Evolutionary conservation across 2,797 vertebrate genomes (phyloP).

Genomic region (Sardinella longiceps): DNA sequence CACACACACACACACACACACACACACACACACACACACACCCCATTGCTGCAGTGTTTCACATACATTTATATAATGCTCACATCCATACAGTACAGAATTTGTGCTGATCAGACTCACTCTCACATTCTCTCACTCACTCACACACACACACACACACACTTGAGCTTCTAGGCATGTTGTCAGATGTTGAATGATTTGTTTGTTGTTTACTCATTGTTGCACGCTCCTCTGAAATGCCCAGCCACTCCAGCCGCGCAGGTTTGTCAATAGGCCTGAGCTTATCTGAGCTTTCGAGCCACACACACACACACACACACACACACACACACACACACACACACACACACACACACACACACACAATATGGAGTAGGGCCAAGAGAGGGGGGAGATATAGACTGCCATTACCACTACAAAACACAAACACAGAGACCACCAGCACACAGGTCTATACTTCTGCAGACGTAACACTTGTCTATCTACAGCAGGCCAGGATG

Average conservation of each 20-base stretch:
- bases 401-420: background rate
- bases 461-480: no score
- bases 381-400: background rate
- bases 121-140: no score
- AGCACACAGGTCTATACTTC: background rate
- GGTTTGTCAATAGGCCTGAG: background rate
- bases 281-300: background rate
- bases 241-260: background rate
- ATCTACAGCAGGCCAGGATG: background rate
- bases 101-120: no score
- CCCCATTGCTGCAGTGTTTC: background rate
- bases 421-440: background rate
- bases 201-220: background rate
- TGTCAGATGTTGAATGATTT: background rate
- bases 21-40: background rate
- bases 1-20: no score
- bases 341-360: background rate
- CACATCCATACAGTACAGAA: background rate
- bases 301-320: no score
- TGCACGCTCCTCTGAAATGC: background rate
- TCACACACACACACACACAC: background rate
- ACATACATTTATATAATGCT: background rate
- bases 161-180: background rate
- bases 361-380: background rate
- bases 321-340: background rate